Evolutionary conservation across 2,113 vertebrate genomes (phyloP), one percentile per base, ranked within the genome.

Genomic region (Chiloscyllium plagiosum): DNA sequence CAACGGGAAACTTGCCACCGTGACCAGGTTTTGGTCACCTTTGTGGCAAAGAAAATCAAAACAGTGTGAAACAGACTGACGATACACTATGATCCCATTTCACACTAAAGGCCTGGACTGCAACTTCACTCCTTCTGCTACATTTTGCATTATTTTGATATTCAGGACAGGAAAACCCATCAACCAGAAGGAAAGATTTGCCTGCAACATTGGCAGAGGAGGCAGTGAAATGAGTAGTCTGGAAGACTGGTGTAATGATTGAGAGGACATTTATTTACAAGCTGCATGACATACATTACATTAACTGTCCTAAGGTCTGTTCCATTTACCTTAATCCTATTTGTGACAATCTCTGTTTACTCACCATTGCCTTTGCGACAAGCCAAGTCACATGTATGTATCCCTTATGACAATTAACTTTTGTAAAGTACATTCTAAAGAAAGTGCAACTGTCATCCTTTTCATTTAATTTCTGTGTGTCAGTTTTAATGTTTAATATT

Each of bases 341-440:
- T 65, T 61, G 87, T 20, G 12, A 52, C 22, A n/a, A 56, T 56
- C 50, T 89, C 26, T 56, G 22, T 3, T 89, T 66, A 33, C 4
- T n/a, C 2, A 66, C 33, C 29, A 92, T 15, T 66, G 5, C 4
- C 17, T 92, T 20, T 66, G 17, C n/a, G 19, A 65, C 87, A 29
- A 90, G 7, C 26, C 26, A 26, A 15, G 24, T 50, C 56, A 26
- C 22, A 29, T 56, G 29, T 33, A 37, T 4, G 15, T 65, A 15
- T 65, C 87, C 70, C 2, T 10, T 80, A 56, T 90, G 87, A 56
- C 56, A 61, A 90, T 10, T 65, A n/a, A 90, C 87, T n/a, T n/a
- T 56, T 90, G 33, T 80, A 17, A 78, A 37, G 87, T n/a, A 89
- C 86, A 90, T 90, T n/a, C 52, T 19, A 90, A 90, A 90, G 87